Evolutionary conservation across 2,797 vertebrate species (phyloP).

Genomic region (Eulemur coronatus): DNA sequence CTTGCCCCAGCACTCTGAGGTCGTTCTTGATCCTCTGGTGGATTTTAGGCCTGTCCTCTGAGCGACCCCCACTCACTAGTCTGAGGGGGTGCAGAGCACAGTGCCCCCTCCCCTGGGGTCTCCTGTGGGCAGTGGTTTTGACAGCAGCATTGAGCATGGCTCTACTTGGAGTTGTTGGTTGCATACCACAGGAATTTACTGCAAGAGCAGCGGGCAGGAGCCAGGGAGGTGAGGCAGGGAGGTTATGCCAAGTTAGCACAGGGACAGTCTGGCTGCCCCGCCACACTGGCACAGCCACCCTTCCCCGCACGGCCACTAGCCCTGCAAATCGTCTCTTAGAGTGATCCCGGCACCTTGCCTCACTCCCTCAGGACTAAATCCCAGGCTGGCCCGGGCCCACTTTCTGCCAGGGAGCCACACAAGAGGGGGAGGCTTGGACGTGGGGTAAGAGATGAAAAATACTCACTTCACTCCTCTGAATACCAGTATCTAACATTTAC

Average conservation of each 20-base stretch:
- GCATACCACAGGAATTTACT: background rate
- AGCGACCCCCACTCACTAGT: background rate
- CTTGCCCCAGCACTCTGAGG: background rate
- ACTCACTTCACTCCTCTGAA: background rate
- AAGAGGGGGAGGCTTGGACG: background rate
- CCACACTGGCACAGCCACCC: background rate
- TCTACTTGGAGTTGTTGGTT: background rate
- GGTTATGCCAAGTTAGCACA: background rate
- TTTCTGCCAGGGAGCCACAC: background rate
- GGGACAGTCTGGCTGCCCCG: background rate
- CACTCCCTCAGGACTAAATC: background rate
- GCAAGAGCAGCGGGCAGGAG: background rate
- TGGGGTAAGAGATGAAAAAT: background rate
- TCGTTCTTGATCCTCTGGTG: background rate
- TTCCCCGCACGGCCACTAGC: background rate
- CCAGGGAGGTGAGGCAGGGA: background rate
- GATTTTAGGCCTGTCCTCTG: background rate
- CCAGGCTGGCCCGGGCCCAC: background rate
- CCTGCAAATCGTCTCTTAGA: background rate
- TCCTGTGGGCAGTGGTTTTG: background rate
- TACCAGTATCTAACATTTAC: background rate
- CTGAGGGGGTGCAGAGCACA: background rate
- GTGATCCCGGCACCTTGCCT: background rate
- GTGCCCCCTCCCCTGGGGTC: background rate
- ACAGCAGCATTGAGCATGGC: rapidly evolving